phyloP scores from a whole-genome alignment of 1,140 invertebrate genomes.

The Drosophila pseudoobscura region DNA sequence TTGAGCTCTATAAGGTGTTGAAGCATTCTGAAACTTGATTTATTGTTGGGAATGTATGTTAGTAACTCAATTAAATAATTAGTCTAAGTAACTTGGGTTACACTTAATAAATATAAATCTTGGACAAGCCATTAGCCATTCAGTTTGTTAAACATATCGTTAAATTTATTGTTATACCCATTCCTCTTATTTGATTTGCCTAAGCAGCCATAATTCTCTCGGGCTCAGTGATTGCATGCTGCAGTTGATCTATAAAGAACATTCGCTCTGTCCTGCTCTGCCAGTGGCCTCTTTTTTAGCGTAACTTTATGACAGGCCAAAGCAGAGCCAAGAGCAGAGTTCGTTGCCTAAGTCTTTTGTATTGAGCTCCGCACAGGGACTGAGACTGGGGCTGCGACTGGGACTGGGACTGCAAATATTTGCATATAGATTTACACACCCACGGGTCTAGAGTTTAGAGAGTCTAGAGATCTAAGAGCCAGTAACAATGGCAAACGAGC shows the following conservation, averaged over 20 bases:
- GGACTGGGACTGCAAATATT: conserved; percentile 67
- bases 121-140: conserved; percentile 12
- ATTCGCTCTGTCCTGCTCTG: conserved; percentile 1
- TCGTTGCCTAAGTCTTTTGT: conserved; percentile 79
- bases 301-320: conserved; percentile 58
- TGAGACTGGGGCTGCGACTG: conserved; percentile 47
- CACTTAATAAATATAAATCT: conserved; percentile 25
- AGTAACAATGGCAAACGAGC: conserved; percentile 58
- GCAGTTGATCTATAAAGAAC: conserved; percentile 48
- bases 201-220: conserved; percentile 27
- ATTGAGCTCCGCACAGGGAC: conserved; percentile 1
- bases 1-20: too few relatives aligned
- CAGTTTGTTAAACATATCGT: conserved; percentile 26
- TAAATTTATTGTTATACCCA: conserved; percentile 34
- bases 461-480: conserved; percentile 9
- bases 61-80: conserved; percentile 14
- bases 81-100: neutral
- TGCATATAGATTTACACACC: conserved; percentile 74
- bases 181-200: conserved; percentile 35
- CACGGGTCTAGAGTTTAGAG: conserved; percentile 29
- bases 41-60: too few relatives aligned
- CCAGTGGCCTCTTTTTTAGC: conserved; percentile 12
- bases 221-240: conserved; percentile 46
- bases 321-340: conserved; percentile 59
- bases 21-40: too few relatives aligned